Evolutionary conservation across 2,113 vertebrate genomes (phyloP), one percentile per base, ranked within the genome.

Genomic region (Orycteropus afer): DNA sequence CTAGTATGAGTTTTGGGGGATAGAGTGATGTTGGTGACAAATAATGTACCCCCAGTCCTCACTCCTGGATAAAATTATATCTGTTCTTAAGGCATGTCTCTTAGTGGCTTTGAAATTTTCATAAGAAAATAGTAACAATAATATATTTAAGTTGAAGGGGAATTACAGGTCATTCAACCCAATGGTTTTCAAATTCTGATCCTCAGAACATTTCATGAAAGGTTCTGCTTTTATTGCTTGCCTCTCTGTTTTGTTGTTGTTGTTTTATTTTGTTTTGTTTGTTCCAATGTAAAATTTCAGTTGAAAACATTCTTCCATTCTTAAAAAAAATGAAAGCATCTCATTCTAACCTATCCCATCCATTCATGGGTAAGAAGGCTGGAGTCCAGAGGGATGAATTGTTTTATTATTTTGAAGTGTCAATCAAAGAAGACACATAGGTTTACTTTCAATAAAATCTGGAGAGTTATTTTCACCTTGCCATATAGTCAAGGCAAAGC

Each of bases 151-250:
- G 13, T 79, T 61, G 32, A 90, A 95, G 89, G 27, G 22, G 5
- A 67, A 37, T 79, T 89, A 61, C 13, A 11, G 42, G 22, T 13
- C 10, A 55, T 57, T 29, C 59, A 73, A 40, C 8, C 18, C 37
- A 47, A 27, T 71, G 59, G 71, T 90, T 79, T 91, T 77, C 45
- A 95, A 90, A 88, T 18, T 79, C 45, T 80, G 32, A 12, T 85
- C 67, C 29, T 42, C 1, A 32, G 59, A 61, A 55, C 18, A 17
- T 85, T 85, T 96, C 32, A 1, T 9, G 55, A 88, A 29, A 90
- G 10, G 3, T 49, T 92, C 61, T 82, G 3, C n/a, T 55, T 51
- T 67, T 49, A 9, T 14, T 40, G 10, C 13, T 84, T 40, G 42
- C 29, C n/a, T 7, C 15, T 51, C 37, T 73, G 57, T 17, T 71